Conservation (phyloP, 2,888 invertebrate species). For the Heliothis peltigera region DNA sequence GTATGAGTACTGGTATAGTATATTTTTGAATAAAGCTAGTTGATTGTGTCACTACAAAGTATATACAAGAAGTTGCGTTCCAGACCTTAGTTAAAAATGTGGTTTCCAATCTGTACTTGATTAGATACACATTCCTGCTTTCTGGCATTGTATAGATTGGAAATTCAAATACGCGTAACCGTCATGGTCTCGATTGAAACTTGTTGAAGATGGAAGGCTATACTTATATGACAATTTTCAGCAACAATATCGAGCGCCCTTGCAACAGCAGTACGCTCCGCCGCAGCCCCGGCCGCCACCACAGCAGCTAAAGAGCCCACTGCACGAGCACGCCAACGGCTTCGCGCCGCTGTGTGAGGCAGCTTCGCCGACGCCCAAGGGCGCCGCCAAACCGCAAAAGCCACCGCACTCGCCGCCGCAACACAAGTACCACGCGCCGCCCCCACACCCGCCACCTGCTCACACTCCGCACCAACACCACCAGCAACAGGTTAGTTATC, state of each 20-base stretch:
- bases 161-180: no score
- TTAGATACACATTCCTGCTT: no score
- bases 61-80: no score
- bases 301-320: slow-evolving; percentile 90
- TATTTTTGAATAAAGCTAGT: no score
- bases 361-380: slow-evolving; percentile 88
- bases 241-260: slow-evolving; percentile 85
- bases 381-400: slow-evolving; percentile 78
- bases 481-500: slow-evolving; percentile 68
- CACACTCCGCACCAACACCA: slow-evolving; percentile 75
- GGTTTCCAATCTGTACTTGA: no score
- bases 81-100: no score
- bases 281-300: slow-evolving; percentile 80
- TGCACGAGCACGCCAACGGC: slow-evolving; percentile 87
- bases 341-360: slow-evolving; percentile 91
- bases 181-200: background rate
- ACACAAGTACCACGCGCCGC: slow-evolving; percentile 80
- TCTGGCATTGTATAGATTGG: no score
- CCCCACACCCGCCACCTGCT: slow-evolving; percentile 73
- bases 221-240: slow-evolving; percentile 54
- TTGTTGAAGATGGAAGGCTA: slow-evolving; percentile 5
- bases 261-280: slow-evolving; percentile 86
- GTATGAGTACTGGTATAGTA: no score
- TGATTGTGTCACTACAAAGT: no score
- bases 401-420: slow-evolving; percentile 87